Conservation (phyloP, 2,888 invertebrate genomes). For the Cyaniris semiargus region DNA sequence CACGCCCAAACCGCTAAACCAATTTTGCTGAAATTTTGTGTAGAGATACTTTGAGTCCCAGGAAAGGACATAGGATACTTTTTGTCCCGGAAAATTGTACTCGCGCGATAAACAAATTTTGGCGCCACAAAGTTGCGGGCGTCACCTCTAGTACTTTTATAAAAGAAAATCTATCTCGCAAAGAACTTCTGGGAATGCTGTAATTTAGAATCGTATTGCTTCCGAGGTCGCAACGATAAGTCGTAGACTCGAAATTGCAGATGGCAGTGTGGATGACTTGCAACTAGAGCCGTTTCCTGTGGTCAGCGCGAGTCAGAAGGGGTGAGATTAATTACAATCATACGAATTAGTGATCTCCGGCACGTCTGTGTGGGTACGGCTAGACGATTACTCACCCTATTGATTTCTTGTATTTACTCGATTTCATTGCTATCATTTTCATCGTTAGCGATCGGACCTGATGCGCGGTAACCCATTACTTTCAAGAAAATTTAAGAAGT, state of each 20-base stretch:
- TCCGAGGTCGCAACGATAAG: slow-evolving; percentile 31
- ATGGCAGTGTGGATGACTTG: slow-evolving; percentile 48
- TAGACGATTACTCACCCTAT: slow-evolving; percentile 28
- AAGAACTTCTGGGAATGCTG: too few species aligned
- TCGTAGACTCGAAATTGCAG: slow-evolving; percentile 30
- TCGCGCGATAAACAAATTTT: too few species aligned
- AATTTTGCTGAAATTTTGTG: too few species aligned
- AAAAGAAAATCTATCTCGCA: too few species aligned
- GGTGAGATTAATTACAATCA: slow-evolving; percentile 49
- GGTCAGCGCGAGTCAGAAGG: slow-evolving; percentile 57
- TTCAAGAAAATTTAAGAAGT: too few species aligned
- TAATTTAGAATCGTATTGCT: not conserved
- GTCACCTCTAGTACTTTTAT: too few species aligned
- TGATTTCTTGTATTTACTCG: not conserved
- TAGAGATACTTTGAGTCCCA: too few species aligned
- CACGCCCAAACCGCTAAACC: too few species aligned
- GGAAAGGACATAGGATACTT: too few species aligned
- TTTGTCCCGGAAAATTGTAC: too few species aligned
- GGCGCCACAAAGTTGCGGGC: too few species aligned
- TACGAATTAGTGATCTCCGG: slow-evolving; percentile 57
- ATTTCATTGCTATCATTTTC: not conserved
- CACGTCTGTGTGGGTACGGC: slow-evolving; percentile 42
- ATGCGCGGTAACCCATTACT: not conserved
- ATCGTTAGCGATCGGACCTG: not conserved
- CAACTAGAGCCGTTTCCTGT: slow-evolving; percentile 53